Conservation (phyloP, 2,113 vertebrate genomes). For the Melanotaenia duboulayi region DNA sequence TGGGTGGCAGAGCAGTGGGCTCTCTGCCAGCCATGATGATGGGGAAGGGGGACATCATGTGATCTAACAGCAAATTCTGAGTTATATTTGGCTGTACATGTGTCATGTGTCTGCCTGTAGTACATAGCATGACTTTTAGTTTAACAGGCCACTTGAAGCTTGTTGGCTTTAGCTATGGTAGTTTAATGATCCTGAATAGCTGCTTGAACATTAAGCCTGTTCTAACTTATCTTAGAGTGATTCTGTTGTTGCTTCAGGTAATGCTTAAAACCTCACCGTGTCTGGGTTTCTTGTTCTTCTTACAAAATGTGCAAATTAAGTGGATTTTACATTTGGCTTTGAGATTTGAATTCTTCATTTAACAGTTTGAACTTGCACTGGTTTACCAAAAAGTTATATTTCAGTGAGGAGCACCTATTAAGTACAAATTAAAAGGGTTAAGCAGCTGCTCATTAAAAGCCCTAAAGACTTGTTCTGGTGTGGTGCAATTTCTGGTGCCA, state of each 20-base stretch:
- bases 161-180: constrained; percentile 25
- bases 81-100: constrained; percentile 65
- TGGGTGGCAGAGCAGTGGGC: constrained; percentile 7
- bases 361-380: neutral
- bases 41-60: constrained; percentile 54
- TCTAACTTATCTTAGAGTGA: too few species aligned
- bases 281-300: neutral
- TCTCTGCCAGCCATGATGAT: constrained; percentile 35
- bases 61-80: constrained; percentile 48
- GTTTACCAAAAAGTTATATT: neutral
- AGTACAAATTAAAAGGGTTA: neutral
- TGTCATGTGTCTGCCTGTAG: constrained; percentile 37
- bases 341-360: neutral
- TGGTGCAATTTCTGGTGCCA: too few species aligned
- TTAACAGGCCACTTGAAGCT: constrained; percentile 26
- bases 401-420: neutral
- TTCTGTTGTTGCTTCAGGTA: too few species aligned
- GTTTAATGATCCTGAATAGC: constrained; percentile 31
- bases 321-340: neutral
- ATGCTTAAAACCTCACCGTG: neutral
- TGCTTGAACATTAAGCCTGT: constrained; percentile 9
- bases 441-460: constrained; percentile 2
- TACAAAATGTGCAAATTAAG: neutral
- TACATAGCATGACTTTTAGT: constrained; percentile 38
- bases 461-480: neutral